phyloP scores from a whole-genome alignment of 2,797 vertebrate species.

The Ambastaia sidthimunki region DNA sequence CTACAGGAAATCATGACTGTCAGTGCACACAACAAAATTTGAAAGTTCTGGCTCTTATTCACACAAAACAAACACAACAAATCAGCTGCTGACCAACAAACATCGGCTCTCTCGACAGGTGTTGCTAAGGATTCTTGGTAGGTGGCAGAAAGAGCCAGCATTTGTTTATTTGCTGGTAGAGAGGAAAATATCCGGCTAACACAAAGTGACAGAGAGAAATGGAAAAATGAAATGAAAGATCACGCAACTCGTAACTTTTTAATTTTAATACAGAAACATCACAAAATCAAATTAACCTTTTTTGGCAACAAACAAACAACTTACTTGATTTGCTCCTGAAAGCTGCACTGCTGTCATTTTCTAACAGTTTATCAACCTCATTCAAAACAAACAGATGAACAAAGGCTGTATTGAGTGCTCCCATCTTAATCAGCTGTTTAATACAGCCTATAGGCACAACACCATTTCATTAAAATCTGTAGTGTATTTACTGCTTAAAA shows the following conservation, averaged over 20 bases:
- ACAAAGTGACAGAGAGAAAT: constrained; percentile 48
- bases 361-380: constrained; percentile 97
- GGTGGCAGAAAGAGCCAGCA: constrained; percentile 96
- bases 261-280: not conserved
- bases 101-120: constrained; percentile 92
- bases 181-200: constrained; percentile 94
- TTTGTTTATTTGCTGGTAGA: constrained; percentile 92
- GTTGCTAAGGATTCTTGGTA: constrained; percentile 93
- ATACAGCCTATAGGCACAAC: too few species aligned
- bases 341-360: constrained; percentile 88
- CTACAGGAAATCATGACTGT: constrained; percentile 66
- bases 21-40: not conserved
- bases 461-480: too few species aligned
- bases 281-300: constrained; percentile 4
- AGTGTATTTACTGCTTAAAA: too few species aligned
- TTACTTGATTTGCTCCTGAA: constrained; percentile 98
- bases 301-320: constrained; percentile 42
- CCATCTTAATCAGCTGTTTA: constrained; percentile 96
- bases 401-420: constrained; percentile 85
- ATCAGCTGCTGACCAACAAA: constrained; percentile 85
- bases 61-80: not conserved
- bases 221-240: constrained; percentile 18
- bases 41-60: not conserved
- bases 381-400: constrained; percentile 94
- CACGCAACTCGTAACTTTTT: not conserved